Percentiles rank a stretch among this genome's conserved stretches.
These are phyloP conservation scores for Drosophila fungiperda DNA, from an alignment of 2,888 invertebrate genomes.

Conservation along the genomic window DNA sequence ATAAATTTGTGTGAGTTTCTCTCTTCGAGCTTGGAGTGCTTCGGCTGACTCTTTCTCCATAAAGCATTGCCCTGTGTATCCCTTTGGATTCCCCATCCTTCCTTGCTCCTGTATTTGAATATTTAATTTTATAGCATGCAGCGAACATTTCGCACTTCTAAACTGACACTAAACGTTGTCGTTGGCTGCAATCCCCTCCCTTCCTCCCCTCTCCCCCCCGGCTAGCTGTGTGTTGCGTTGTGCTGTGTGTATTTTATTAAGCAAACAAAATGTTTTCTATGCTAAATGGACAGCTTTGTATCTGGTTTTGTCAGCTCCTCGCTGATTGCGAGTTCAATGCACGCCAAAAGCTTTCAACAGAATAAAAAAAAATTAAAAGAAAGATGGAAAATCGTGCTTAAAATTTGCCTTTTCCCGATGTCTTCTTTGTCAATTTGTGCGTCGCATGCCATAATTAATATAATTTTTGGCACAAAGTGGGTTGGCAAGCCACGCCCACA, in stretches of 20 bases:
- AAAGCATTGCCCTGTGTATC: conserved; percentile 24
- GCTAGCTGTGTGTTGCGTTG: conserved; percentile 6
- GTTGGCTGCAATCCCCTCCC: conserved; percentile 17
- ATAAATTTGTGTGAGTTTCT: conserved; percentile 32
- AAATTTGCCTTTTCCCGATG: conserved; percentile 53
- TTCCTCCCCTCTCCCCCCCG: too few species aligned
- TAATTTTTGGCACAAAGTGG: conserved; percentile 29
- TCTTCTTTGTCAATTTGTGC: conserved; percentile 37
- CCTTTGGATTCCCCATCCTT: background rate
- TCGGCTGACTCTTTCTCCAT: conserved; percentile 22
- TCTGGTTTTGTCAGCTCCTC: background rate
- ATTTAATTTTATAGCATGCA: conserved; percentile 78
- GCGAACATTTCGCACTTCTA: conserved; percentile 73
- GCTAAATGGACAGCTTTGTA: conserved; percentile 47
- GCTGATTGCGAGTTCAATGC: conserved; percentile 75
- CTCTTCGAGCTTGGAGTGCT: conserved; percentile 61
- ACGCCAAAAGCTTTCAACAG: conserved; percentile 27
- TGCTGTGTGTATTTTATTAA: conserved; percentile 45
- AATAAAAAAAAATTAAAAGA: background rate
- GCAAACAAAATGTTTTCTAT: conserved; percentile 73
- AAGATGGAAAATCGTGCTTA: background rate
- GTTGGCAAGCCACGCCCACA: conserved; percentile 28
- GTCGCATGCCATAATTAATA: conserved; percentile 67
- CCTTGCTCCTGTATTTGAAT: conserved; percentile 64
- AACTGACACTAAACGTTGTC: conserved; percentile 66